Percentiles rank a stretch among this genome's conserved stretches.
Conservation (phyloP, 1,140 invertebrate genomes). For the Drosophila truncata region DNA sequence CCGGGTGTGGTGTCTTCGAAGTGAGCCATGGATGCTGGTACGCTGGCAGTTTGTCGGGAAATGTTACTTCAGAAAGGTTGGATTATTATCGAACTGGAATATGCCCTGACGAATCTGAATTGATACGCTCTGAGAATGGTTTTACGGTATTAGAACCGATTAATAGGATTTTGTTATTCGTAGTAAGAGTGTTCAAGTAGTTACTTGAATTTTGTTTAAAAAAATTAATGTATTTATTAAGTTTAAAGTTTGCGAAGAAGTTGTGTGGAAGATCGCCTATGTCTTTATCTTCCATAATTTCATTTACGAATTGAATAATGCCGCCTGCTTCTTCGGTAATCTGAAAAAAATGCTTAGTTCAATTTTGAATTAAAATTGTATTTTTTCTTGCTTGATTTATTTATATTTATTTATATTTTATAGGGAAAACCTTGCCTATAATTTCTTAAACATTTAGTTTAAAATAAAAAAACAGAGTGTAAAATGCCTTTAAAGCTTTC, state of each 20-base stretch:
- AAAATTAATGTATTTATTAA: not conserved
- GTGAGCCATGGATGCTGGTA: slow-evolving; percentile 11
- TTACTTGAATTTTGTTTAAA: not conserved
- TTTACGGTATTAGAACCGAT: not conserved
- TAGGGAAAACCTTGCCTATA: not conserved
- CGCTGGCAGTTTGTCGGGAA: not conserved
- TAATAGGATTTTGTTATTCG: not conserved
- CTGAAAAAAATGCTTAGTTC: not conserved
- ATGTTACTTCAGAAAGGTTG: not conserved
- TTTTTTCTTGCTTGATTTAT: no score
- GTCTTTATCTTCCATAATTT: no score
- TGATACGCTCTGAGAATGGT: not conserved
- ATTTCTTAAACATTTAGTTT: not conserved
- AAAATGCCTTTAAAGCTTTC: not conserved
- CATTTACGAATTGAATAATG: not conserved
- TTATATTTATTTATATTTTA: no score
- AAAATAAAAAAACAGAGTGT: no score
- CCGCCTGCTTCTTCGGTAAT: no score
- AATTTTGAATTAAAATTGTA: no score
- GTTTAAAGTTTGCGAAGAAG: no score
- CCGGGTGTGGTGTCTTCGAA: not conserved
- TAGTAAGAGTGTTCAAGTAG: not conserved
- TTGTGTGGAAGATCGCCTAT: no score
- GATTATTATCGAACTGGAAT: not conserved
- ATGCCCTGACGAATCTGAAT: not conserved